Conservation (phyloP, 1,140 invertebrate species). For the Anthonomus grandis region DNA sequence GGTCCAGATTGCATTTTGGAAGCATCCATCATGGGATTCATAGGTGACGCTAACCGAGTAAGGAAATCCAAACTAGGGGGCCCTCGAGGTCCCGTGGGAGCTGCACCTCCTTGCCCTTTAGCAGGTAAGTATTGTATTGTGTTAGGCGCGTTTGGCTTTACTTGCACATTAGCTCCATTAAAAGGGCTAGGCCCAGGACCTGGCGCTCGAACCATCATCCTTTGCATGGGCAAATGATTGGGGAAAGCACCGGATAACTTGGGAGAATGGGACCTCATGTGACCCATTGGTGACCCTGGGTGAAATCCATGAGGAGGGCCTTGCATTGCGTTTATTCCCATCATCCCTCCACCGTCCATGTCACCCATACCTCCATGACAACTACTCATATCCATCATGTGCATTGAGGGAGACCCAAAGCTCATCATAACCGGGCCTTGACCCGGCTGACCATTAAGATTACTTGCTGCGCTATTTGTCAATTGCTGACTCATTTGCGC, state of each 20-base stretch:
- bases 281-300: slow-evolving; percentile 49
- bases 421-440: slow-evolving; percentile 58
- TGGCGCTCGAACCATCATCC: slow-evolving; percentile 55
- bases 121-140: slow-evolving; percentile 97
- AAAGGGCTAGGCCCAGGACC: slow-evolving; percentile 63
- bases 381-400: slow-evolving; percentile 52
- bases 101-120: slow-evolving; percentile 69
- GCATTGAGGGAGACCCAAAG: slow-evolving; percentile 58
- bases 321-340: slow-evolving; percentile 45
- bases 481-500: slow-evolving; percentile 92
- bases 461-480: slow-evolving; percentile 67
- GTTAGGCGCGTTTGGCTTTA: slow-evolving; percentile 94
- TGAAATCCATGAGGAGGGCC: slow-evolving; percentile 47
- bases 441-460: slow-evolving; percentile 51
- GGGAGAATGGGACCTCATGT: slow-evolving; percentile 49
- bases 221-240: slow-evolving; percentile 48
- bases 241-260: slow-evolving; percentile 49
- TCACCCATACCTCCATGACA: slow-evolving; percentile 47
- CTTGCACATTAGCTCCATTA: slow-evolving; percentile 83
- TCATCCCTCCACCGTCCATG: slow-evolving; percentile 45
- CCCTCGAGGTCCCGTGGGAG: slow-evolving; percentile 60
- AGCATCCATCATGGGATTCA: slow-evolving; percentile 64
- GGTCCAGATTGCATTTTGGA: slow-evolving; percentile 68
- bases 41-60: slow-evolving; percentile 79
- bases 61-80: slow-evolving; percentile 90